Percentiles rank a stretch among this genome's conserved stretches.
phyloP scores from a whole-genome alignment of 2,888 invertebrate genomes.

The Tetranychus piercei region DNA sequence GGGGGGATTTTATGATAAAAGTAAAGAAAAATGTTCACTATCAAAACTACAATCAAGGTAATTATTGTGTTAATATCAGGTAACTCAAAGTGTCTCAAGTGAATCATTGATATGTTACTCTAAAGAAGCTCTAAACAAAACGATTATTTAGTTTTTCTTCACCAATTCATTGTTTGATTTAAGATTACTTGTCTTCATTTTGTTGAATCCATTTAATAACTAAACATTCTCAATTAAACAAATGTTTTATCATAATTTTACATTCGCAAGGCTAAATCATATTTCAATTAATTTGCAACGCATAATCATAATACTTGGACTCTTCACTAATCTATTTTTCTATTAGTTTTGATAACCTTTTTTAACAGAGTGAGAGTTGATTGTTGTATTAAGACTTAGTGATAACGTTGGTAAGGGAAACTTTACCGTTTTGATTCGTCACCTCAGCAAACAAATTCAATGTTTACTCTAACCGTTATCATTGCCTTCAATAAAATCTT shows the following conservation, averaged over 20 bases:
- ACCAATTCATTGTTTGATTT: neutral
- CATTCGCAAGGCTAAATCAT: too few species aligned
- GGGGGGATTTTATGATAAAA: neutral
- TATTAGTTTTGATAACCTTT: neutral
- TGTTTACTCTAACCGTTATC: neutral
- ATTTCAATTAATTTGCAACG: too few species aligned
- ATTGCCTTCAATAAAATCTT: neutral
- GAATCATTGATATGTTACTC: neutral
- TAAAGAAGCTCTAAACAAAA: neutral
- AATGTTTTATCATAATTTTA: too few species aligned
- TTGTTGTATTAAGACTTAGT: neutral
- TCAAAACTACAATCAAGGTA: constrained; percentile 1
- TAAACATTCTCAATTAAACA: too few species aligned
- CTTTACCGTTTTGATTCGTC: neutral
- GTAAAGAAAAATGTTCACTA: neutral
- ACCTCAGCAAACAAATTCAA: neutral
- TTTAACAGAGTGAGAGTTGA: neutral
- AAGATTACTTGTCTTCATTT: too few species aligned
- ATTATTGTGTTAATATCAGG: neutral
- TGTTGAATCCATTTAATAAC: too few species aligned
- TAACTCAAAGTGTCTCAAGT: neutral
- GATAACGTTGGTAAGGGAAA: neutral
- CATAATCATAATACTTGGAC: too few species aligned
- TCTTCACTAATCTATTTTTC: too few species aligned
- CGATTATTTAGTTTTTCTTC: neutral